A percentile compares a stretch with the other conserved stretches of the same genome.
Evolutionary conservation across 1,140 invertebrate species (phyloP).

Genomic region (Meloidogyne floridensis): DNA sequence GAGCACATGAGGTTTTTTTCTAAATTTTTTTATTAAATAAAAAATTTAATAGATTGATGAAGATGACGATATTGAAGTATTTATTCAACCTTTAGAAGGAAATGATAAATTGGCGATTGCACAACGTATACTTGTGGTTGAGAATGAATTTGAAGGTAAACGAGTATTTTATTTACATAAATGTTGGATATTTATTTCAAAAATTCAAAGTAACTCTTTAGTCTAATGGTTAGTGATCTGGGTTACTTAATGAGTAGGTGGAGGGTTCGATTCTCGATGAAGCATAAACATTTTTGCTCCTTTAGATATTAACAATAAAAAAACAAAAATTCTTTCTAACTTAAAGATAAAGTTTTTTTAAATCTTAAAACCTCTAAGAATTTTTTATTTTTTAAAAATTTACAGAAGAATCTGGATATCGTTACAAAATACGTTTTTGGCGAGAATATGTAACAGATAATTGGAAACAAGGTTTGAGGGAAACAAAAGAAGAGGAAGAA

Average conservation of each 20-base stretch:
- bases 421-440: slow-evolving; percentile 1
- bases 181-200: too few relatives aligned
- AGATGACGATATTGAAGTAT: slow-evolving; percentile 6
- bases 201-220: too few relatives aligned
- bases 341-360: too few relatives aligned
- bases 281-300: too few relatives aligned
- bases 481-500: not conserved
- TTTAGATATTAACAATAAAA: too few relatives aligned
- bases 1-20: not conserved
- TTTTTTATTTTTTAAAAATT: not conserved
- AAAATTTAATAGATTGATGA: not conserved
- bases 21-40: not conserved
- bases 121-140: not conserved
- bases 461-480: not conserved
- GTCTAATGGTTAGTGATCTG: too few relatives aligned
- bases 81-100: not conserved
- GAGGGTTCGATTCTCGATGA: too few relatives aligned
- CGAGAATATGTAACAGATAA: slow-evolving; percentile 8
- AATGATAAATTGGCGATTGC: not conserved
- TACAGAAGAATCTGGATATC: not conserved
- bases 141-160: not conserved
- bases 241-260: too few relatives aligned
- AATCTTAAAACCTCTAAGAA: not conserved
- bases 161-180: not conserved
- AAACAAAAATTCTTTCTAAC: too few relatives aligned